Evolutionary conservation across 1,140 invertebrate species (phyloP).

Genomic region (Cydia strobilella): DNA sequence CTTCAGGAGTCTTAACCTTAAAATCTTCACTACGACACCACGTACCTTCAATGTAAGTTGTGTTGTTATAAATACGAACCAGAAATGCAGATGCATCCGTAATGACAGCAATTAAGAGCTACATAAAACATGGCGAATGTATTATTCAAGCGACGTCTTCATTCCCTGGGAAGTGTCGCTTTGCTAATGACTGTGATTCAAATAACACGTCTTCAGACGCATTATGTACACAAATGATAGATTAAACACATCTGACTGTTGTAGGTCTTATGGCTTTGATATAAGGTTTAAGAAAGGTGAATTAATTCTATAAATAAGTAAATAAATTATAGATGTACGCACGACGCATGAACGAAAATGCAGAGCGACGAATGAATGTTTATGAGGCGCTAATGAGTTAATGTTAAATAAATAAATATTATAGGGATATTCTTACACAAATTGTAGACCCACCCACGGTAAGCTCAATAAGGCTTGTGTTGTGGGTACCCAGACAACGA

Average conservation of each 20-base stretch:
- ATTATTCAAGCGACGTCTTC: not conserved
- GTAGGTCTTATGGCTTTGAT: too few relatives aligned
- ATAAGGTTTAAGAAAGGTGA: too few relatives aligned
- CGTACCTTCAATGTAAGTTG: too few relatives aligned
- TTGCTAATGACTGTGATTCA: not conserved
- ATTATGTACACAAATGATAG: constrained; percentile 11
- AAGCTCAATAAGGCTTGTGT: too few relatives aligned
- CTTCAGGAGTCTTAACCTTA: too few relatives aligned
- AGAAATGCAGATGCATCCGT: constrained; percentile 12
- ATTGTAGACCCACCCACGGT: too few relatives aligned
- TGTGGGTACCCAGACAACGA: too few relatives aligned
- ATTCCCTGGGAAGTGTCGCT: constrained; percentile 1
- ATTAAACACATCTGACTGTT: not conserved
- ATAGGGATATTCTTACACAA: too few relatives aligned
- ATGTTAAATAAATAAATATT: too few relatives aligned
- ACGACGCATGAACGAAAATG: not conserved
- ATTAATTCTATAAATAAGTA: too few relatives aligned
- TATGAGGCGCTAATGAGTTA: not conserved
- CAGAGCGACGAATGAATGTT: not conserved
- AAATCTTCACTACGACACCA: too few relatives aligned
- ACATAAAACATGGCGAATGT: constrained; percentile 16
- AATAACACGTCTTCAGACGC: constrained; percentile 3
- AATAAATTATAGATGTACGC: not conserved
- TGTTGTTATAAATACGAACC: not conserved
- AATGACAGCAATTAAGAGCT: not conserved